Evolutionary conservation across 92 coral and sea anemone genomes (phyloP).

Genomic region (Porites divaricata): DNA sequence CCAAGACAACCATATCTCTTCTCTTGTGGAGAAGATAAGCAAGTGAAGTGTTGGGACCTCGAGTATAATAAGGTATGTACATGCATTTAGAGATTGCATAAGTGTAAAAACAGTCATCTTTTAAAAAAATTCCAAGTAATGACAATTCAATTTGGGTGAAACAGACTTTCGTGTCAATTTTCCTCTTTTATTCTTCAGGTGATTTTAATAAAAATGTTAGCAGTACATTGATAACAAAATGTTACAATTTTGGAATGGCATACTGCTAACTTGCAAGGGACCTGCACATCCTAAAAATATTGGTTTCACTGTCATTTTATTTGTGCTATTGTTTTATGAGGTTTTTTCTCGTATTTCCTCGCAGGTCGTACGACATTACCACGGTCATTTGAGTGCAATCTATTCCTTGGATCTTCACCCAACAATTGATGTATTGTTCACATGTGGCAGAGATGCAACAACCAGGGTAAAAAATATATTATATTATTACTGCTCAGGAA

Average conservation of each 20-base stretch:
- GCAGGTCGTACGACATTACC: slow-evolving; percentile 96
- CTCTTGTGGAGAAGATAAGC: slow-evolving; percentile 98
- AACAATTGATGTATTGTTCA: slow-evolving; percentile 92
- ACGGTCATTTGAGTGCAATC: slow-evolving; percentile 98
- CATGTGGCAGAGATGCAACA: slow-evolving; percentile 98
- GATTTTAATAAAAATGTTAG: too few species aligned
- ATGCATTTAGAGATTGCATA: too few species aligned
- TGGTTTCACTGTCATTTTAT: not conserved
- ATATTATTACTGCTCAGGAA: too few species aligned
- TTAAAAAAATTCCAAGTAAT: not conserved
- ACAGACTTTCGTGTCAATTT: not conserved
- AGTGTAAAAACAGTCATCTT: too few species aligned
- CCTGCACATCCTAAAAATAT: not conserved
- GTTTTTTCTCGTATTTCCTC: not conserved
- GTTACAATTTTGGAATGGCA: too few species aligned
- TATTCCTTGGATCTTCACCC: slow-evolving; percentile 92
- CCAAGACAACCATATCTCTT: slow-evolving; percentile 96
- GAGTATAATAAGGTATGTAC: slow-evolving; percentile 91
- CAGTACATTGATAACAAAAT: too few species aligned
- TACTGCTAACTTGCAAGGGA: not conserved
- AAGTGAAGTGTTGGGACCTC: slow-evolving; percentile 99
- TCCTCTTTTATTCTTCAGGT: too few species aligned
- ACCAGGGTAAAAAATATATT: slow-evolving; percentile 79
- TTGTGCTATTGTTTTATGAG: not conserved
- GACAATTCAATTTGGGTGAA: not conserved